Conservation (phyloP, 2,888 invertebrate species). For the Molanna angustata region DNA sequence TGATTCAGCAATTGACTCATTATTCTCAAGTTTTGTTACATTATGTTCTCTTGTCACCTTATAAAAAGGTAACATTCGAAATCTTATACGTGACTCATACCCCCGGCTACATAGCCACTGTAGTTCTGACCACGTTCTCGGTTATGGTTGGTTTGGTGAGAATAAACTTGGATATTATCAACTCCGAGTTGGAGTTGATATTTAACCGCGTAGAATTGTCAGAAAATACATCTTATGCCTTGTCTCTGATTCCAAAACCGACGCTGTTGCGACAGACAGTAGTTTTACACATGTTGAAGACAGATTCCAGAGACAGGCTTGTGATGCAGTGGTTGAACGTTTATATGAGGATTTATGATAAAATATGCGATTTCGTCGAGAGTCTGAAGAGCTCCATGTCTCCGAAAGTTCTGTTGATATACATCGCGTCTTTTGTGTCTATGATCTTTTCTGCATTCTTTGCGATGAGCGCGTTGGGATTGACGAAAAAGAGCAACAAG, state of each 20-base stretch:
- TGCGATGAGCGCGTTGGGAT: neutral
- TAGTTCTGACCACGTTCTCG: neutral
- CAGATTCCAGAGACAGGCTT: neutral
- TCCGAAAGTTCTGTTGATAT: neutral
- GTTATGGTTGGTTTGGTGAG: neutral
- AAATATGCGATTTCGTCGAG: neutral
- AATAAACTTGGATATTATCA: neutral
- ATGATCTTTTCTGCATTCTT: neutral
- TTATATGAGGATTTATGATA: neutral
- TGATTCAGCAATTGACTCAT: no score
- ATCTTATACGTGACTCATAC: neutral
- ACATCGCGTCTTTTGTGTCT: neutral
- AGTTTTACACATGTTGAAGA: neutral
- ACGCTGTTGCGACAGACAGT: neutral
- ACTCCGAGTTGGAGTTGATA: neutral
- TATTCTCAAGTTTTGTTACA: no score
- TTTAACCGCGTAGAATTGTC: neutral
- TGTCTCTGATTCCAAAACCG: neutral
- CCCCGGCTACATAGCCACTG: neutral
- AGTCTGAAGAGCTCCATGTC: neutral
- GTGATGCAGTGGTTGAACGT: neutral
- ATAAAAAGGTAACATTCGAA: neutral
- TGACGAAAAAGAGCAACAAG: neutral
- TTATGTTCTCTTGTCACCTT: no score
- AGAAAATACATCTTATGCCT: neutral